Conservation (phyloP, 2,113 vertebrate species). For the Oncorhynchus kisutch region DNA sequence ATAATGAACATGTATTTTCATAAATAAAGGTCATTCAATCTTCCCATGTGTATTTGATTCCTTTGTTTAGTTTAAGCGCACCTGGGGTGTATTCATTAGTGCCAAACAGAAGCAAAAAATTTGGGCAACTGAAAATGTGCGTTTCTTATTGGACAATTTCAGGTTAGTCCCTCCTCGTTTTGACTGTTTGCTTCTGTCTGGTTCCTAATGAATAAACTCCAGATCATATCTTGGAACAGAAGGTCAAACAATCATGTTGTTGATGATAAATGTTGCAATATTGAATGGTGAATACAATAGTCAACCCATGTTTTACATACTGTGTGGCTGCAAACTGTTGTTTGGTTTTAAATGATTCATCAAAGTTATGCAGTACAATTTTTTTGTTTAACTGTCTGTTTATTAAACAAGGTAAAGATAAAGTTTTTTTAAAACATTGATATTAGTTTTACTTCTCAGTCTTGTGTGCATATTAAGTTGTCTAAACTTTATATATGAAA, state of each 20-base stretch:
- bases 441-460: conserved; percentile 73
- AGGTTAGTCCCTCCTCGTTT: no score
- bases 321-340: not conserved
- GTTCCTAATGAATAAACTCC: no score
- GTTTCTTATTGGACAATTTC: no score
- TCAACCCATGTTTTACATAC: not conserved
- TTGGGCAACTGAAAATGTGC: no score
- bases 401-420: conserved; percentile 82
- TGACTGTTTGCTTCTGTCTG: no score
- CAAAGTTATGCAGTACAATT: not conserved
- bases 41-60: not conserved
- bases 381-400: conserved; percentile 75
- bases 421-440: conserved; percentile 76
- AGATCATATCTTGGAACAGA: no score
- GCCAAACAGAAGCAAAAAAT: not conserved
- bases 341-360: not conserved
- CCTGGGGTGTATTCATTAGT: not conserved
- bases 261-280: not conserved
- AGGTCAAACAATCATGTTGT: no score
- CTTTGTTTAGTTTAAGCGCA: not conserved
- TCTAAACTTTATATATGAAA: conserved; percentile 76
- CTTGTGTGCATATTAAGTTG: conserved; percentile 75
- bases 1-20: conserved; percentile 55
- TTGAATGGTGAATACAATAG: not conserved
- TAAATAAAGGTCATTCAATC: conserved; percentile 53